Evolutionary conservation across 2,113 vertebrate species (phyloP), one percentile per base, ranked within the genome.

Genomic region (Plectropomus leopardus): DNA sequence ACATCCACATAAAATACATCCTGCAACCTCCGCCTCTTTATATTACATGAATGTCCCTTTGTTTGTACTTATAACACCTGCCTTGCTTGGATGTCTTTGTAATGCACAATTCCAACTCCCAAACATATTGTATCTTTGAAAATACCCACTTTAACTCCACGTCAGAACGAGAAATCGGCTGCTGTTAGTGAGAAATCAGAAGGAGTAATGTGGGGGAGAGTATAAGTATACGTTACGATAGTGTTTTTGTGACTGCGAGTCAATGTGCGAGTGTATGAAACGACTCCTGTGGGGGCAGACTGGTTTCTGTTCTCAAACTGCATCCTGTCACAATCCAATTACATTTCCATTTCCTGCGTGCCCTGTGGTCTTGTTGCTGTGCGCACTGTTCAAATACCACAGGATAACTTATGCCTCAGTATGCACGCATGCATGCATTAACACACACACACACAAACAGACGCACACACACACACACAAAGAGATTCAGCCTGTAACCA

Each of bases 301-400:
- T 76, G 84, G 68, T 78, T 91, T 90, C 86, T 93, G 85, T 86
- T 87, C 88, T 78, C 86, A 90, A 92, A 93, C 89, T 87, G 89
- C 89, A 91, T 92, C 88, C 91, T 91, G 91, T 91, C 91, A 90
- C 85, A 91, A 92, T 94, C 92, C 89, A 92, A 92, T 94, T 90
- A 92, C 86, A 89, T 87, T 91, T 90, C 88, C 90, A 93, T 92
- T 94, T 94, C 92, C 92, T 89, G 75, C 57, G 6, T 80, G 88
- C 87, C 89, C 92, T 70, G 86, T 86, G 87, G 90, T 88, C 90
- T 47, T 28, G 67, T 83, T 81, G 67, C 73, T 79, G 83, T 84
- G 83, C 36, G n/a, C 50, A 70, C 77, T 69, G 78, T 84, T 89
- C 73, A 91, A 89, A 92, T 84, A 84, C 78, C 59, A 23, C 82